These are phyloP conservation scores for Gymnoscopelus microlampas DNA, from an alignment of 2,797 vertebrate species.

Conservation along the genomic window DNA sequence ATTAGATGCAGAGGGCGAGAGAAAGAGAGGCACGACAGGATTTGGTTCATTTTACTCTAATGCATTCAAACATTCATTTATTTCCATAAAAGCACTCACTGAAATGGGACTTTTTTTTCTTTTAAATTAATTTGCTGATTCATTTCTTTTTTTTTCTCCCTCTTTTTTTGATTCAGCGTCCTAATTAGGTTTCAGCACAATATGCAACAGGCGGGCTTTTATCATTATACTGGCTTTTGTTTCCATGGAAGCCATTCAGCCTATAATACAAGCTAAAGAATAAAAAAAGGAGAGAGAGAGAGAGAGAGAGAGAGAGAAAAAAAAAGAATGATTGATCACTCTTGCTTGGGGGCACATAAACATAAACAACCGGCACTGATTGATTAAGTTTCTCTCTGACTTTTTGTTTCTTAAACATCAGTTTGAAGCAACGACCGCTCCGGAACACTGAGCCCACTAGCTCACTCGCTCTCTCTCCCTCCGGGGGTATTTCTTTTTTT, in stretches of 20 bases:
- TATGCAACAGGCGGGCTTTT: slow-evolving; percentile 71
- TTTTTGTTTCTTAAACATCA: slow-evolving; percentile 79
- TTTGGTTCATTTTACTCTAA: slow-evolving; percentile 45
- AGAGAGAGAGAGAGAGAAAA: slow-evolving; percentile 16
- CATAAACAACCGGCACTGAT: slow-evolving; percentile 79
- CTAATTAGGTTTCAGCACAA: slow-evolving; percentile 69
- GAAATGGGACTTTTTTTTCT: slow-evolving; percentile 46
- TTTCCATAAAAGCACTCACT: slow-evolving; percentile 58
- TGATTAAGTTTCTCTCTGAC: slow-evolving; percentile 79
- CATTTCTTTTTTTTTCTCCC: slow-evolving; percentile 56
- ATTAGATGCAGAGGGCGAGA: slow-evolving; percentile 18
- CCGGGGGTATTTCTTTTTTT: slow-evolving; percentile 16
- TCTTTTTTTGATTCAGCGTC: slow-evolving; percentile 50
- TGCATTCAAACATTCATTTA: slow-evolving; percentile 57
- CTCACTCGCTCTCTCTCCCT: slow-evolving; percentile 61
- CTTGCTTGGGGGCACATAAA: slow-evolving; percentile 73
- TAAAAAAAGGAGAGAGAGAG: slow-evolving; percentile 50
- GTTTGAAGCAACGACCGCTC: slow-evolving; percentile 65
- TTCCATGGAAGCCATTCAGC: slow-evolving; percentile 64
- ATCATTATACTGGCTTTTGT: slow-evolving; percentile 72
- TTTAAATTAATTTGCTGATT: slow-evolving; percentile 69
- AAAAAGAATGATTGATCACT: slow-evolving; percentile 76
- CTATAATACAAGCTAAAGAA: slow-evolving; percentile 63
- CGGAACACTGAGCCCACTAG: slow-evolving; percentile 52
- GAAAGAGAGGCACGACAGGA: slow-evolving; percentile 9